Conservation (phyloP, 2,113 vertebrate species). For the Garra rufa region DNA sequence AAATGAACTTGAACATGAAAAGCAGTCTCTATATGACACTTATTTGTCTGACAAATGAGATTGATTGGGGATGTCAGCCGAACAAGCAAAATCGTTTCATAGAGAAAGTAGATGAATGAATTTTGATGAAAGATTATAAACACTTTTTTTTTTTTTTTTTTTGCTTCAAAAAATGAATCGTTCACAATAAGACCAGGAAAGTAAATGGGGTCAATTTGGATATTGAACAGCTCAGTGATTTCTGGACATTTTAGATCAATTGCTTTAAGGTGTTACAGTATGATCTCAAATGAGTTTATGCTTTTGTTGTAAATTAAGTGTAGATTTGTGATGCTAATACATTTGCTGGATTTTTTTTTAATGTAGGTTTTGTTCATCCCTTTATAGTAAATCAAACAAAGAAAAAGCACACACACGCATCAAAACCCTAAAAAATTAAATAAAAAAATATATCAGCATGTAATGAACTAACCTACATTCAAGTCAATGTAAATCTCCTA, state of each 20-base stretch:
- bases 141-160: not conserved
- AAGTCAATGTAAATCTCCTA: conserved; percentile 22
- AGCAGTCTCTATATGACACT: not conserved
- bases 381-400: not conserved
- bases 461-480: conserved; percentile 39
- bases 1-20: not conserved
- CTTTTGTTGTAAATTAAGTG: not conserved
- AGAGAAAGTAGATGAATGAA: not conserved
- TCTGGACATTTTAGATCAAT: not conserved
- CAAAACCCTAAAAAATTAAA: not conserved
- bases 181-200: not conserved
- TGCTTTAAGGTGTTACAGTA: not conserved
- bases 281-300: not conserved
- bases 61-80: not conserved
- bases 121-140: not conserved
- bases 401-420: not conserved
- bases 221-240: not conserved
- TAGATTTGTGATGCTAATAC: not conserved
- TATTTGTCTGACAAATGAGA: not conserved
- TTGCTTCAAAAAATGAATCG: not conserved
- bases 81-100: not conserved
- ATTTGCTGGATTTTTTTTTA: not conserved
- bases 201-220: not conserved
- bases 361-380: not conserved
- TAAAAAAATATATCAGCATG: not conserved